Evolutionary conservation across 2,113 vertebrate species (phyloP).

Genomic region (Apodemus speciosus): DNA sequence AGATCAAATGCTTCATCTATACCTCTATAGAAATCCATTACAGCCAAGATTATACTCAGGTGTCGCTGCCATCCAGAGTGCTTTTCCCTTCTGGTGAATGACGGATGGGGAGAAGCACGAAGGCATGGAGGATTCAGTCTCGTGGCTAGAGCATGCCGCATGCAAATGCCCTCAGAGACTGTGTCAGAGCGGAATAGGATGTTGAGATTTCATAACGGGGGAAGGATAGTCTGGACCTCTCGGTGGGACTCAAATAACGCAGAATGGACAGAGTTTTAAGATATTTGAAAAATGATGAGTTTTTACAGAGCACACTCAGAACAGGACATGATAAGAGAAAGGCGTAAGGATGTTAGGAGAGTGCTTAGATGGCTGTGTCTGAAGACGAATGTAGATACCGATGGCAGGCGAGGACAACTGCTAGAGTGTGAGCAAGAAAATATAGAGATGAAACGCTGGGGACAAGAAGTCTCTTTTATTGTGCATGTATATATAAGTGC

Average conservation of each 20-base stretch:
- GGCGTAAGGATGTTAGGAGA: background rate
- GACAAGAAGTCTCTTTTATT: background rate
- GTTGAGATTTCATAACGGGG: background rate
- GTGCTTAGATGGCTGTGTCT: background rate
- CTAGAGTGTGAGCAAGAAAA: conserved; percentile 19
- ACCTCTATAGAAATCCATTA: background rate
- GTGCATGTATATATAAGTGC: background rate
- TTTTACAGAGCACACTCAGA: conserved; percentile 36
- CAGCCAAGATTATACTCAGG: background rate
- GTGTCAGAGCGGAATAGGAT: background rate
- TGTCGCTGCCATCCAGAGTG: too few species aligned
- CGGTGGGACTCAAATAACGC: background rate
- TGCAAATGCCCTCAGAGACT: background rate
- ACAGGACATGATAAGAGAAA: background rate
- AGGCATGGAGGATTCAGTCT: background rate
- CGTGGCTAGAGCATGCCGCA: background rate
- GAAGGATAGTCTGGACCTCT: background rate
- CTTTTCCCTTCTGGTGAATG: background rate
- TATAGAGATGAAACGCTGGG: background rate
- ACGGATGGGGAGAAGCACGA: background rate
- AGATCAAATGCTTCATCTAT: conserved; percentile 4
- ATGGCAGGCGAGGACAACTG: background rate
- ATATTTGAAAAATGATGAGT: conserved; percentile 26
- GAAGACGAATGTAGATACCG: background rate
- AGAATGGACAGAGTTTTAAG: background rate